Conservation (phyloP, 2,797 vertebrate species). For the Salarias fasciatus region DNA sequence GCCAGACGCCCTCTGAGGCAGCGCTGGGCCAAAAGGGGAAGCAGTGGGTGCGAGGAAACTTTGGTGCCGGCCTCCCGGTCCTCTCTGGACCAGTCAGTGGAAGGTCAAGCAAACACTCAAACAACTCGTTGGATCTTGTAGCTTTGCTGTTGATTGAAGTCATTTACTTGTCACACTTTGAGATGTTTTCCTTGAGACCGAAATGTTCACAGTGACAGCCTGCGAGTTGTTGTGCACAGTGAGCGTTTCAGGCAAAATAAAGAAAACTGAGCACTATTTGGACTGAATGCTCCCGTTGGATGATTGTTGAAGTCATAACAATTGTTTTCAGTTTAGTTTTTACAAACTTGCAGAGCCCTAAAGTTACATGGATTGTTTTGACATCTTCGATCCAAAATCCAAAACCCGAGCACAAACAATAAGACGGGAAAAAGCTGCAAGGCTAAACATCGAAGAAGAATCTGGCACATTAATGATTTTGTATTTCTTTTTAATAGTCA, state of each 20-base stretch:
- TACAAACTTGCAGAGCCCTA: not conserved
- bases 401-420: not conserved
- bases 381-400: not conserved
- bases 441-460: too few relatives aligned
- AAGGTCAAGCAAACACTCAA: conserved; percentile 20
- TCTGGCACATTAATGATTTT: too few relatives aligned
- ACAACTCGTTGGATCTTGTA: too few relatives aligned
- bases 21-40: conserved; percentile 1
- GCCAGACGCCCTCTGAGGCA: not conserved
- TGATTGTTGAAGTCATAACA: not conserved
- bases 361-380: not conserved
- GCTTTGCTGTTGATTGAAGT: conserved; percentile 1
- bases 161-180: not conserved
- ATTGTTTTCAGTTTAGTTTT: too few relatives aligned
- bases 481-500: too few relatives aligned
- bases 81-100: conserved; percentile 24
- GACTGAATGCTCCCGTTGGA: too few relatives aligned
- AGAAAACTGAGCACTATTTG: not conserved
- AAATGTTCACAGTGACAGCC: conserved; percentile 3
- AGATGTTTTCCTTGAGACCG: not conserved
- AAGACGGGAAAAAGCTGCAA: not conserved
- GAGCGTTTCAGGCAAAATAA: not conserved
- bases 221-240: not conserved
- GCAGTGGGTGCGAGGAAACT: conserved; percentile 6
- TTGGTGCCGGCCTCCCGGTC: not conserved